Evolutionary conservation across 1,140 invertebrate genomes (phyloP).

Genomic region (Lethrus apterus): DNA sequence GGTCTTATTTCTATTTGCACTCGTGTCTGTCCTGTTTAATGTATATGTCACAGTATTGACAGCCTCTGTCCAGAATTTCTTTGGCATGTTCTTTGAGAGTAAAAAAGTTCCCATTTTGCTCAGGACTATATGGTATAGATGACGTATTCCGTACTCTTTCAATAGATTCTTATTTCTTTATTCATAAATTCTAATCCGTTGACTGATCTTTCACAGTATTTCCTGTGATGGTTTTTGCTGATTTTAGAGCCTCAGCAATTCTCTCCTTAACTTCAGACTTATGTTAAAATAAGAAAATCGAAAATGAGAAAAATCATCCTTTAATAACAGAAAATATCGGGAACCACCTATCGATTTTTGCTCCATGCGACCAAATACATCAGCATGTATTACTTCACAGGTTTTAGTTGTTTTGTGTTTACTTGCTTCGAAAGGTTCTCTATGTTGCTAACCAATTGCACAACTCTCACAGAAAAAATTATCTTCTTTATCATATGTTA

Average conservation of each 20-base stretch:
- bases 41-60: conserved; percentile 40
- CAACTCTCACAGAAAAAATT: conserved; percentile 21
- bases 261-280: conserved; percentile 35
- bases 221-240: conserved; percentile 23
- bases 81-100: conserved; percentile 28
- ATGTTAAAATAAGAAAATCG: conserved; percentile 30
- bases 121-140: conserved; percentile 34
- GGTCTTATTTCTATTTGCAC: conserved; percentile 15
- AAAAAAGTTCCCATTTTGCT: no score
- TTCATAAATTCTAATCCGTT: conserved; percentile 28
- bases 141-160: conserved; percentile 26
- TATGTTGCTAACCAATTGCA: conserved; percentile 28
- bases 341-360: conserved; percentile 27
- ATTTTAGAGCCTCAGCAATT: conserved; percentile 29
- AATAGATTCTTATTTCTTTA: conserved; percentile 22
- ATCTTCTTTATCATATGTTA: neutral
- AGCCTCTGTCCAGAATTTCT: conserved; percentile 41
- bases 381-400: conserved; percentile 1
- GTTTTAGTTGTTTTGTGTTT: conserved; percentile 7
- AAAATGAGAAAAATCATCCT: conserved; percentile 32
- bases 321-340: conserved; percentile 34
- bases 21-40: conserved; percentile 34
- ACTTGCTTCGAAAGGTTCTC: conserved; percentile 19
- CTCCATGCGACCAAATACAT: conserved; percentile 26
- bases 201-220: conserved; percentile 32